Evolutionary conservation across 2,113 vertebrate species (phyloP), one percentile per base, ranked within the genome.

Genomic region (Myanophis thanlyinensis): DNA sequence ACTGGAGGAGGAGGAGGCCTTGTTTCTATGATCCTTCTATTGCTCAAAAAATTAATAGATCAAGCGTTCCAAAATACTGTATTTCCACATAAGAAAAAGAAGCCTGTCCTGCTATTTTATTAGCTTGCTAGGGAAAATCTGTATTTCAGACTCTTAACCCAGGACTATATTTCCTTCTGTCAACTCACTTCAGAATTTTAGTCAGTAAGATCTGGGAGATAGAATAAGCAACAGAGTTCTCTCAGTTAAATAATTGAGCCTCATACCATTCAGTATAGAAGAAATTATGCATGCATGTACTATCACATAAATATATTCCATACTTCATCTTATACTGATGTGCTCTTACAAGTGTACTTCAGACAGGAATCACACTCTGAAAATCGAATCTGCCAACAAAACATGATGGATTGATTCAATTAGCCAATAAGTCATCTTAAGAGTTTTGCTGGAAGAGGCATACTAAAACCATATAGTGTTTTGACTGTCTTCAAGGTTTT

Each of bases 341-440:
- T 88, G 87, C 86, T 95, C 95, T 92, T 96, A 90, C 95, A 97
- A 88, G 20, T 90, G 48, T 87, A 95, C 51, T 53, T 94, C 35
- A 91, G 91, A 95, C 92, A 90, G 59, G 95, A 95, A 87, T 94
- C 91, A 84, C 94, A 12, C 54, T 88, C 93, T 95, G 92, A 87
- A 97, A 96, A 97, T 95, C 95, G 96, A 96, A 95, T 93, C 92
- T 96, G 97, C 96, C 95, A 95, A 91, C 90, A 94, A 95, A 94
- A 93, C 92, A 95, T 97, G 97, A 98, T 96, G 94, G 96, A 98
- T 97, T 97, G 97, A 97, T 97, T 97, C 97, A 97, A 97, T 98
- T 97, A 98, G 97, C 97, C 96, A 96, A 93, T 94, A 96, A 96
- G 95, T 95, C 93, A 95, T 97, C 96, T 95, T 95, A 95, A 97